Conservation (phyloP, 2,888 invertebrate genomes). For the Perizoma affinitatum region DNA sequence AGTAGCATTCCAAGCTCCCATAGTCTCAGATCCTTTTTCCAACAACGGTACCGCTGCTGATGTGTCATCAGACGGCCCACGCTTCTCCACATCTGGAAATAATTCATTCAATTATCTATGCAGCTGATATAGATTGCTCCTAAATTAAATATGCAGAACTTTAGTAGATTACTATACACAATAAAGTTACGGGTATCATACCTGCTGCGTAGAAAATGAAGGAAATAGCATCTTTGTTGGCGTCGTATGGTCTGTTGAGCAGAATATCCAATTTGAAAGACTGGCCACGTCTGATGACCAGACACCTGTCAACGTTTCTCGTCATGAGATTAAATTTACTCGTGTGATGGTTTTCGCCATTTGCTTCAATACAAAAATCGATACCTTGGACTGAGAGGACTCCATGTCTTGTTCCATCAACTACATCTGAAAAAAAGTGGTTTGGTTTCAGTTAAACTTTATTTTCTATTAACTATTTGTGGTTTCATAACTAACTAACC, state of each 20-base stretch:
- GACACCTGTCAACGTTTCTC: slow-evolving; percentile 81
- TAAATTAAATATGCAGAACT: slow-evolving; percentile 40
- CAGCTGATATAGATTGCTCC: slow-evolving; percentile 37
- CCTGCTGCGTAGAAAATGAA: slow-evolving; percentile 92
- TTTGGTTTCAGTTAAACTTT: no score
- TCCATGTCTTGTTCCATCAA: slow-evolving; percentile 76
- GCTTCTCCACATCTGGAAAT: slow-evolving; percentile 87
- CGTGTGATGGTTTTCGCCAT: slow-evolving; percentile 91
- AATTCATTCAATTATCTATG: slow-evolving; percentile 36
- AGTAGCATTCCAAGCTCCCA: slow-evolving; percentile 89
- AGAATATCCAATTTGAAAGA: slow-evolving; percentile 89
- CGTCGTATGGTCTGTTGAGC: slow-evolving; percentile 90
- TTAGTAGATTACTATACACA: slow-evolving; percentile 20
- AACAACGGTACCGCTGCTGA: slow-evolving; percentile 89
- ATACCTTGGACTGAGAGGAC: slow-evolving; percentile 89
- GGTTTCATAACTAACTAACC: no score
- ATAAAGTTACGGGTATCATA: slow-evolving; percentile 50
- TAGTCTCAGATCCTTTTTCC: slow-evolving; percentile 84
- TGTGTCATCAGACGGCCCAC: slow-evolving; percentile 92
- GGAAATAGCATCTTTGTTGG: slow-evolving; percentile 90
- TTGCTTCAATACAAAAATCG: slow-evolving; percentile 89
- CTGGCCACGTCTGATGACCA: slow-evolving; percentile 93
- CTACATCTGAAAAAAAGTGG: slow-evolving; percentile 65
- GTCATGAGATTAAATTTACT: slow-evolving; percentile 90
- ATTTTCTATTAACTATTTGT: no score